Evolutionary conservation across 2,113 vertebrate species (phyloP), one percentile per base, ranked within the genome.

Genomic region (Gavia stellata): DNA sequence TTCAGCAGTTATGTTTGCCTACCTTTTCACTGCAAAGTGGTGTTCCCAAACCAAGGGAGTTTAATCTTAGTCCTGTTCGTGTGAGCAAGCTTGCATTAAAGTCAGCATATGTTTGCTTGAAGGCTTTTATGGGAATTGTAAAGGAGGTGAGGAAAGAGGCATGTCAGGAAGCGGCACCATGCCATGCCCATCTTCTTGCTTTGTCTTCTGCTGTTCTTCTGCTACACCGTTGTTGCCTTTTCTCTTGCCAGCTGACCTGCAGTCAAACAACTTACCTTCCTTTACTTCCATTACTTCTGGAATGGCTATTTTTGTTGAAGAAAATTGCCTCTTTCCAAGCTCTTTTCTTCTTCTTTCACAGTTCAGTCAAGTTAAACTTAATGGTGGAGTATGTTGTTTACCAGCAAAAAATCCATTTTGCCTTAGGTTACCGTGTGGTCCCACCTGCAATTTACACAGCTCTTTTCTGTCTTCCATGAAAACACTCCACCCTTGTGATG

Each of bases 281-380:
- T 79, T 81, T 91, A 38, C 47, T 87, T 44, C 23, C 25, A 18
- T 84, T 52, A 45, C 25, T 91, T 89, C 77, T 92, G 47, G 33
- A 93, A 86, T 42, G 18, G 17, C 63, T 88, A 9, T 52, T 95
- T 93, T 78, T 91, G 25, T 33, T 62, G n/a, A 91, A 91, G 77
- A 91, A 92, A 88, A 95, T 73, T 85, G 21, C 74, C 19, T 53
- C 62, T 83, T 92, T 67, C 33, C 29, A 75, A 94, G 52, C 65
- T 92, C n/a, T 81, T 85, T 12, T 6, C 65, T 61, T 86, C 44
- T n/a, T 45, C 38, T 92, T 88, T 84, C 85, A 62, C 20, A 19
- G 24, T 92, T 84, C 63, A 62, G 66, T 84, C 33, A n/a, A 62
- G 75, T 88, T 94, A 89, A 84, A 92, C 66, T 62, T 84, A 90